A percentile compares a stretch with the other conserved stretches of the same genome.
phyloP scores from a whole-genome alignment of 2,888 invertebrate genomes.

The Hirtodrosophila histrioides region DNA sequence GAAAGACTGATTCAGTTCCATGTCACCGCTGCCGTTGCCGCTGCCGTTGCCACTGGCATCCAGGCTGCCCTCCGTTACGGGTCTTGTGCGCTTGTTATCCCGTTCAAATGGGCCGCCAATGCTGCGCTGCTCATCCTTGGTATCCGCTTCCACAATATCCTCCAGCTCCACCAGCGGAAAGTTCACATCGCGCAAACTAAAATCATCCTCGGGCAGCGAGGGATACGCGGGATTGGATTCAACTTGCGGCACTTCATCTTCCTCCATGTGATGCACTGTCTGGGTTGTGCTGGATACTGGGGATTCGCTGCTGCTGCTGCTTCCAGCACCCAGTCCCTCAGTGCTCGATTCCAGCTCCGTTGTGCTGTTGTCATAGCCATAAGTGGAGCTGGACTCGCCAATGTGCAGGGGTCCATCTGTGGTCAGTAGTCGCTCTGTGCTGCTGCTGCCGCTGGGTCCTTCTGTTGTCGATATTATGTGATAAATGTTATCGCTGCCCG shows the following conservation, averaged over 20 bases:
- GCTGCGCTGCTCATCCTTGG: constrained; percentile 77
- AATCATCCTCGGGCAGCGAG: constrained; percentile 85
- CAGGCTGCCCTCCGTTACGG: constrained; percentile 50
- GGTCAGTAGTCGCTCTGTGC: constrained; percentile 16
- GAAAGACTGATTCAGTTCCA: constrained; percentile 45
- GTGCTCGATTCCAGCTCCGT: constrained; percentile 47
- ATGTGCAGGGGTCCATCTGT: constrained; percentile 28
- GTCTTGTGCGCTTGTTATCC: constrained; percentile 59
- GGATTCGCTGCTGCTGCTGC: constrained; percentile 19
- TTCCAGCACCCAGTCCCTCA: constrained; percentile 36
- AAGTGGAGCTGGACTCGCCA: constrained; percentile 15
- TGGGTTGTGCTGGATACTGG: constrained; percentile 31
- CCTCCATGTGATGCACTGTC: constrained; percentile 65
- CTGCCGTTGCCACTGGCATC: constrained; percentile 61
- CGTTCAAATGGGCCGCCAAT: constrained; percentile 64
- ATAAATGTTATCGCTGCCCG: constrained; percentile 81
- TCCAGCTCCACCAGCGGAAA: constrained; percentile 76
- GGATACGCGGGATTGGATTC: constrained; percentile 86
- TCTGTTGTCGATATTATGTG: constrained; percentile 80
- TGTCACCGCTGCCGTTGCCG: constrained; percentile 64
- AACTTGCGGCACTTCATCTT: constrained; percentile 73
- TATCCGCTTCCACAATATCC: constrained; percentile 68
- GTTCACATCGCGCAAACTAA: constrained; percentile 82
- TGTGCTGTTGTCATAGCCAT: constrained; percentile 23
- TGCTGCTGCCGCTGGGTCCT: constrained; percentile 59